Evolutionary conservation across 2,888 invertebrate species (phyloP), one percentile per base, ranked within the genome.

Genomic region (Ectemnius continuus): DNA sequence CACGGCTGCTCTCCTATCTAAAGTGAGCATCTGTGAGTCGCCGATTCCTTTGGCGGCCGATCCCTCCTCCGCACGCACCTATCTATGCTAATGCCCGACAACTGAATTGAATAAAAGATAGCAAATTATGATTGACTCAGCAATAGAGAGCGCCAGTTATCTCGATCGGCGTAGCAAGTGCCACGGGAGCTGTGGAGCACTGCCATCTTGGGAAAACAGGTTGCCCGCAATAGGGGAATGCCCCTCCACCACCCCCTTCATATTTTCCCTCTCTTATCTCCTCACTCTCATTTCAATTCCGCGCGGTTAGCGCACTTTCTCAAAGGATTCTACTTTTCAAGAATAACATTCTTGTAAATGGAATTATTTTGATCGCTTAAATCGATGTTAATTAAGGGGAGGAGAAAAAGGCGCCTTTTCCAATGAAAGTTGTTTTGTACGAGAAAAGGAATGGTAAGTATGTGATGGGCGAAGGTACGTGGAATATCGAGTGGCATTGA

Each of bases 61-160:
- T 61, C 62, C 66, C 45, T 36, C 14, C 68, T 67, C 64, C 63
- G 65, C 64, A 67, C 84, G 75, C 84, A 75, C 83, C 84, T 90
- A 90, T 88, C 86, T 89, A 91, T 91, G 90, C 88, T 90, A 91
- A 91, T 90, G 77, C 78, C 45, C 59, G 63, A 28, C 78, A 68
- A 71, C 73, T 78, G 88, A 90, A 91, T 90, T 90, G 91, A 91
- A 90, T 89, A 89, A 88, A 86, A 88, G 90, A 90, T 90, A 85
- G 82, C 80, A 83, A 89, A 89, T 90, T 89, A 89, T 90, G 89
- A 90, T 90, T 88, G 88, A 83, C 80, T 71, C 71, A 16, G 73
- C 80, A 75, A 78, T 83, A 76, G 67, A 6, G 36, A 68, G 52
- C 26, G 18, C 20, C 18, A 57, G 69, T 80, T 80, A 78, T 80